These are phyloP conservation scores for Osmoderma eremita DNA, from an alignment of 2,888 invertebrate genomes.

Conservation along the genomic window DNA sequence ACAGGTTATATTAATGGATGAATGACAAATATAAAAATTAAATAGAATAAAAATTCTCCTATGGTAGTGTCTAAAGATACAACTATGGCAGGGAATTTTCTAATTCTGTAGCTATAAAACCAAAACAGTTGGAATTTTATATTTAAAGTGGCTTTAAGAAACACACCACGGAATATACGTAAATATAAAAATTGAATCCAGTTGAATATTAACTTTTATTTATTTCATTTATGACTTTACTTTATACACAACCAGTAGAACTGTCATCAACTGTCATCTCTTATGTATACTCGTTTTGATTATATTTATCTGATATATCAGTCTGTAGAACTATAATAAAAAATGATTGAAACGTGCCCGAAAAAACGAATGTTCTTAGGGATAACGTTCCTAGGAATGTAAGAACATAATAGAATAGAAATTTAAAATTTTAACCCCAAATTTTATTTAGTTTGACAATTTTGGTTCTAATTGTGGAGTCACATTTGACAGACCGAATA, in stretches of 20 bases:
- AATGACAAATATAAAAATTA: not conserved
- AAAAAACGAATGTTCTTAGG: slow-evolving; percentile 85
- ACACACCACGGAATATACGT: too few species aligned
- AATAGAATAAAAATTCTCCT: not conserved
- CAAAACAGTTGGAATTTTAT: too few species aligned
- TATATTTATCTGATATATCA: not conserved
- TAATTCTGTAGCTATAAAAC: too few species aligned
- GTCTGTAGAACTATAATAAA: not conserved
- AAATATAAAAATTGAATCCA: too few species aligned
- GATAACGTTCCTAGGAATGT: slow-evolving; percentile 79
- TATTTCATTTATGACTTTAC: too few species aligned
- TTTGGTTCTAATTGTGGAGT: slow-evolving; percentile 83
- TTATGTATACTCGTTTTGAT: not conserved
- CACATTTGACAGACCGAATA: slow-evolving; percentile 73
- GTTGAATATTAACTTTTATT: too few species aligned
- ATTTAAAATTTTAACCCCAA: slow-evolving; percentile 46
- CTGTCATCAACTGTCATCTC: not conserved
- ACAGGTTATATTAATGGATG: slow-evolving; percentile 30
- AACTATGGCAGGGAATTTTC: too few species aligned
- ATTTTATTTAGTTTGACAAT: slow-evolving; percentile 76
- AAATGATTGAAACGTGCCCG: slow-evolving; percentile 86
- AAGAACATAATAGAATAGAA: slow-evolving; percentile 60
- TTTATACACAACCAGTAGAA: too few species aligned
- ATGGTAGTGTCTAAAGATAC: slow-evolving; percentile 3
- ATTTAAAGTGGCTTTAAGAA: too few species aligned